phyloP scores from a whole-genome alignment of 2,888 invertebrate genomes.

The Pasiphila rectangulata region DNA sequence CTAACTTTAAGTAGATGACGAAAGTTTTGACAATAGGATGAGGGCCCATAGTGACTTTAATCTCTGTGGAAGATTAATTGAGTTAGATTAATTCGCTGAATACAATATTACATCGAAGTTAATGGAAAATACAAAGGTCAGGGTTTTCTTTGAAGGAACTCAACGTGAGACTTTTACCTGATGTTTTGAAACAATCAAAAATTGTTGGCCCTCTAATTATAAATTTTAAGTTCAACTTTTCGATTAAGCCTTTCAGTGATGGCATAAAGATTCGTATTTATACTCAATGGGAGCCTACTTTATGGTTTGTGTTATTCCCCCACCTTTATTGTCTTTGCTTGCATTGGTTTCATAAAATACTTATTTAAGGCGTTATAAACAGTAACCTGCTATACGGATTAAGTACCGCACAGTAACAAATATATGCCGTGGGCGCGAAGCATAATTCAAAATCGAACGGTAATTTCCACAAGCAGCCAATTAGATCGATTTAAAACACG shows the following conservation, averaged over 20 bases:
- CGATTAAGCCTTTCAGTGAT: conserved; percentile 2
- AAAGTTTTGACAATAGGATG: conserved; percentile 18
- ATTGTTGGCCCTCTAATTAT: conserved; percentile 4
- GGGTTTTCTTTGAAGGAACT: not conserved
- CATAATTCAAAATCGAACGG: conserved; percentile 1
- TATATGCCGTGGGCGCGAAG: not conserved
- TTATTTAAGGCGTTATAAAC: no score
- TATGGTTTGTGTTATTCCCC: no score
- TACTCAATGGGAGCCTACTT: no score
- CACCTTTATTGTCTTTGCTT: no score
- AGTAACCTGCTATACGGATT: no score
- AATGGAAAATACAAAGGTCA: not conserved
- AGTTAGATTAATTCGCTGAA: not conserved
- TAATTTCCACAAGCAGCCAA: conserved; percentile 21
- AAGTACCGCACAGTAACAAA: not conserved
- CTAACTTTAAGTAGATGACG: conserved; percentile 12
- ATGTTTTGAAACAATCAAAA: conserved; percentile 10
- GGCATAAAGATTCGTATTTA: not conserved
- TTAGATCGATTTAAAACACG: conserved; percentile 25
- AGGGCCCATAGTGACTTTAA: not conserved
- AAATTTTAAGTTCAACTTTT: conserved; percentile 11
- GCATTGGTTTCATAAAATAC: no score
- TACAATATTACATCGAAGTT: no score
- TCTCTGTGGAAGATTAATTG: not conserved
- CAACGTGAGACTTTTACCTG: not conserved